Evolutionary conservation across 2,888 invertebrate species (phyloP).

Genomic region (Sturmia bella): DNA sequence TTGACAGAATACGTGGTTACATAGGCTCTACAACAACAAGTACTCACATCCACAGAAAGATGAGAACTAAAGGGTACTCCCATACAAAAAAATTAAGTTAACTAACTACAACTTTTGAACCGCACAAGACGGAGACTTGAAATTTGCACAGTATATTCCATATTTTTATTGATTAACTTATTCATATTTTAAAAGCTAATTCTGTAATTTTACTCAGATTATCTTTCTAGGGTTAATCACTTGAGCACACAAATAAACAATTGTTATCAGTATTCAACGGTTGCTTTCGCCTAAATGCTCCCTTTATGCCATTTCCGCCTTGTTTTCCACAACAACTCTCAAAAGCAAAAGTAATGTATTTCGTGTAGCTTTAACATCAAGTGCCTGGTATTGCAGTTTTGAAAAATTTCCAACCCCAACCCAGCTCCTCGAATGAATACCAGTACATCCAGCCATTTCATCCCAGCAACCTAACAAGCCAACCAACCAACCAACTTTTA

Average conservation of each 20-base stretch:
- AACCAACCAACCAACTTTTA: conserved; percentile 53
- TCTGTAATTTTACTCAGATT: too few species aligned
- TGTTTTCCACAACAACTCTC: conserved; percentile 56
- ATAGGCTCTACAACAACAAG: too few species aligned
- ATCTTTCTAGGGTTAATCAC: too few species aligned
- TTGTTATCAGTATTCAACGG: conserved; percentile 62
- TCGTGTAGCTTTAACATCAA: conserved; percentile 40
- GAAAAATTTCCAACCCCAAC: background rate
- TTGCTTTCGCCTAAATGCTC: conserved; percentile 66
- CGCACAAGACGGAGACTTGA: too few species aligned
- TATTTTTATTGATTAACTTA: too few species aligned
- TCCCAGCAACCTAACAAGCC: conserved; percentile 11
- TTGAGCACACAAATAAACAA: conserved; percentile 19
- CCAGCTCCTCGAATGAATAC: conserved; percentile 1
- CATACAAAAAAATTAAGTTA: too few species aligned
- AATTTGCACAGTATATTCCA: too few species aligned
- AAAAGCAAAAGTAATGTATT: conserved; percentile 65
- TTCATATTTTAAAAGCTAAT: too few species aligned
- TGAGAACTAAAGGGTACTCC: too few species aligned
- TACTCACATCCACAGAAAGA: too few species aligned
- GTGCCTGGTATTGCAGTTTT: conserved; percentile 4
- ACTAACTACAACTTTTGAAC: too few species aligned
- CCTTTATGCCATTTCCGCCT: conserved; percentile 65
- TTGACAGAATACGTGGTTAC: too few species aligned
- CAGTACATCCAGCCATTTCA: conserved; percentile 19